A percentile compares a stretch with the other conserved stretches of the same genome.
Evolutionary conservation across 2,888 invertebrate genomes (phyloP).

Genomic region (Polyommatus iphigenia): DNA sequence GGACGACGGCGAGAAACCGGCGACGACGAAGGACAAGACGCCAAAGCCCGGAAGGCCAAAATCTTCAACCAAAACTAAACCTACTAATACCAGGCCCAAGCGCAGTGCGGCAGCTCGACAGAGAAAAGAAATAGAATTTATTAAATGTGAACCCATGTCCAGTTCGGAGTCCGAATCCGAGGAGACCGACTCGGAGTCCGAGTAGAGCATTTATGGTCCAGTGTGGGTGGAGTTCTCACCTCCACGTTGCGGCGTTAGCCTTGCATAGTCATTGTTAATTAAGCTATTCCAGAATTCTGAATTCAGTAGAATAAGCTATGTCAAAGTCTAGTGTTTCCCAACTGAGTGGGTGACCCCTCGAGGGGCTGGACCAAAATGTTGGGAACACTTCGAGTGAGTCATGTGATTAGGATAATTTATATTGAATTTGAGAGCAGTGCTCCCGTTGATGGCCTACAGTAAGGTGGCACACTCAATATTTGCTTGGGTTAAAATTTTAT

Average conservation of each 20-base stretch:
- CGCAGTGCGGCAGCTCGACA: slow-evolving; percentile 33
- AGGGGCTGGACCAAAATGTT: neutral
- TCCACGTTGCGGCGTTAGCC: neutral
- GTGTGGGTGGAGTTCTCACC: neutral
- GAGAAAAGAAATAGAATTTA: slow-evolving; percentile 67
- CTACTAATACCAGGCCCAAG: neutral
- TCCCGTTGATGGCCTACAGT: neutral
- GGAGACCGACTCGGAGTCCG: slow-evolving; percentile 36
- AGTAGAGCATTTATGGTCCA: slow-evolving; percentile 29
- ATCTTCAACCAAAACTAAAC: neutral
- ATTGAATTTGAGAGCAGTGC: slow-evolving; percentile 1
- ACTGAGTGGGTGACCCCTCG: neutral
- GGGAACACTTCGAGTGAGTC: neutral
- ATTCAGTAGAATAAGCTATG: neutral
- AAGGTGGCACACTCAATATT: neutral
- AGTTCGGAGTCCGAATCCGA: slow-evolving; percentile 59
- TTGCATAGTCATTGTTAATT: slow-evolving; percentile 12
- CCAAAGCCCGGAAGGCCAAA: slow-evolving; percentile 49
- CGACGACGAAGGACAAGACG: slow-evolving; percentile 48
- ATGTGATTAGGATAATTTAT: neutral
- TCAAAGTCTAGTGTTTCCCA: neutral
- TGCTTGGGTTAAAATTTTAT: neutral
- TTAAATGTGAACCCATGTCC: slow-evolving; percentile 71
- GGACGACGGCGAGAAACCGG: slow-evolving; percentile 52
- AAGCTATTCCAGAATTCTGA: slow-evolving; percentile 19